Evolutionary conservation across 2,888 invertebrate genomes (phyloP), one percentile per base, ranked within the genome.

Genomic region (Spodoptera littoralis): DNA sequence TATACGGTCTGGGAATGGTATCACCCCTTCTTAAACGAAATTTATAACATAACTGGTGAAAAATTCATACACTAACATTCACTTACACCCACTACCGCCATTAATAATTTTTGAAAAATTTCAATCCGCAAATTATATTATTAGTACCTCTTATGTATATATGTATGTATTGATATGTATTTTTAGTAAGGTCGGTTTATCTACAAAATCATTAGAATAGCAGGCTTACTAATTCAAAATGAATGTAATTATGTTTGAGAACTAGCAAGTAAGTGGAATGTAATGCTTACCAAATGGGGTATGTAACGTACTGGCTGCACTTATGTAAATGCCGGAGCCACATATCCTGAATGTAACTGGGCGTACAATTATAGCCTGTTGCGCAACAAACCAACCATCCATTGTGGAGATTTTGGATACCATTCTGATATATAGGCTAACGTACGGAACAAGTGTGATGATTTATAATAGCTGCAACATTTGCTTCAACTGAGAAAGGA

Each of bases 251-350:
- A 67, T 52, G 58, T 74, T 71, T 56, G 30, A 57, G 49, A 45
- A 59, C 53, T 30, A 30, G 44, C 56, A 63, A 71, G 63, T 74
- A 69, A 69, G 74, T 52, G 47, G 55, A 74, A 56, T 56, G 70
- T 74, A 74, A 71, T 63, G 71, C 56, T 53, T 67, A 74, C 70
- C 71, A 63, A 71, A 69, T 74, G 59, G 69, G 57, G 64, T 44
- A 70, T 70, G 70, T 50, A 71, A 71, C 63, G 63, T 45, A 74
- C 47, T 57, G 75, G 64, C 52, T 71, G 70, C 75, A 74, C 64
- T 71, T 69, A 74, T 64, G 64, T 71, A 64, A 71, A 74, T 69
- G 70, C 55, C 58, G 56, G 48, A n/a, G 59, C 59, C 54, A 74
- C 70, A 74, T 74, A 74, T 71, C 69, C 70, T 22, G 59, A 69